Evolutionary conservation across 2,113 vertebrate genomes (phyloP).

Genomic region (Hypocryptadius cinnamomeus): DNA sequence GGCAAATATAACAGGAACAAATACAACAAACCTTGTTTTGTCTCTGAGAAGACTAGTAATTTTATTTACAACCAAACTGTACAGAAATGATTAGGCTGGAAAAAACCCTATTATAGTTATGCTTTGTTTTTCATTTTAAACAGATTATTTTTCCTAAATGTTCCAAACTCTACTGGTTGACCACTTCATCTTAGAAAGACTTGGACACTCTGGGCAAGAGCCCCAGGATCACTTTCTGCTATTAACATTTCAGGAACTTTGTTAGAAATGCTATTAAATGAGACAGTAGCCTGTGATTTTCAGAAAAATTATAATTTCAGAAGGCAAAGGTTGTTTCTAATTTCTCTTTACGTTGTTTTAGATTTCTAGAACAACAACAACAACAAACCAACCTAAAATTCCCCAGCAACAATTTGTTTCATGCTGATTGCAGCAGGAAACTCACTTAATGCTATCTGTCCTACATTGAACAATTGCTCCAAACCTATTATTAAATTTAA

Average conservation of each 20-base stretch:
- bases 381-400: no score
- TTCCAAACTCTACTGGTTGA: not conserved
- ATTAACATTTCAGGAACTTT: not conserved
- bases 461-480: not conserved
- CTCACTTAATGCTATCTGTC: not conserved
- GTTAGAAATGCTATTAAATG: not conserved
- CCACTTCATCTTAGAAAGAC: not conserved
- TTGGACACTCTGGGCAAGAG: not conserved
- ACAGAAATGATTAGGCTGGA: not conserved
- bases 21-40: not conserved
- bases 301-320: fast-evolving
- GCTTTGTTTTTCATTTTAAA: not conserved
- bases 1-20: no score
- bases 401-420: not conserved
- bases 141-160: not conserved
- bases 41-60: not conserved
- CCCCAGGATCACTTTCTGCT: not conserved
- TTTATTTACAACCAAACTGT: not conserved
- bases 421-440: not conserved
- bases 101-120: not conserved
- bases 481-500: not conserved
- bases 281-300: not conserved
- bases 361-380: not conserved
- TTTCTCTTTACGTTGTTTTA: not conserved
- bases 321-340: not conserved